Base-by-base conservation (phyloP, 2,797 vertebrate species). In the Clarias platycephalus region DNA sequence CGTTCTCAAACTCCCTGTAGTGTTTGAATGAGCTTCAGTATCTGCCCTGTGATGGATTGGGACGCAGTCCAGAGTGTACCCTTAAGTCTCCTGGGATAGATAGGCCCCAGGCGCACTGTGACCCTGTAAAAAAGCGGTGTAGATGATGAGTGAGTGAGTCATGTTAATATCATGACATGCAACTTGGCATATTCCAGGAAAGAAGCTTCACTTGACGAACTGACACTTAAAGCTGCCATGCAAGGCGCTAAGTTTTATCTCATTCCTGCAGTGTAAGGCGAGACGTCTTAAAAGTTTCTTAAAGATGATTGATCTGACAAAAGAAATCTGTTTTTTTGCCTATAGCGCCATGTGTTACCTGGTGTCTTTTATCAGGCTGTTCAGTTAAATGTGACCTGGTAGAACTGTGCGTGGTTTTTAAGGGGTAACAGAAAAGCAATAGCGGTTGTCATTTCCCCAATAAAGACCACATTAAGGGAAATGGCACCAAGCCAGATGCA, bases 401-500 rank as follows among this genome's bases (percentile, higher is more conserved):
- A 63, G 79, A 81, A 26, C 72, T 70, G 72, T 64, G 67, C 78
- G 58, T 75, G 62, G 15, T 80, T 74, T 55, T 16, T 26, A 37
- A 26, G 28, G 31, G 62, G 66, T 64, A 64, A 53, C 44, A 58
- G 64, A 55, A 72, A 53, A 37, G 75, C 7, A 74, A 83, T 68
- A 80, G 28, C 49, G 26, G 60, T 67, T 24, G 71, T 71, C 76
- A 64, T 71, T 62, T 83, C 72, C 58, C 71, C 34, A 1, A 62
- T 6, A 20, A 74, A 84, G 84, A 64, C 79, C 13, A 40, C 8
- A 44, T 74, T 64, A 34, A 4, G 16, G 58, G 74, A 80, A 18
- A 86, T 78, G 79, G 76, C 64, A 26, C 28, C 22, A 15, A 60
- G 62, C 70, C 82, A 87, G 68, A 76, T 62, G 28, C 55, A 64